phyloP scores from a whole-genome alignment of 35 echinoderm and acorn worm species.

The Holothuria glaberrima region DNA sequence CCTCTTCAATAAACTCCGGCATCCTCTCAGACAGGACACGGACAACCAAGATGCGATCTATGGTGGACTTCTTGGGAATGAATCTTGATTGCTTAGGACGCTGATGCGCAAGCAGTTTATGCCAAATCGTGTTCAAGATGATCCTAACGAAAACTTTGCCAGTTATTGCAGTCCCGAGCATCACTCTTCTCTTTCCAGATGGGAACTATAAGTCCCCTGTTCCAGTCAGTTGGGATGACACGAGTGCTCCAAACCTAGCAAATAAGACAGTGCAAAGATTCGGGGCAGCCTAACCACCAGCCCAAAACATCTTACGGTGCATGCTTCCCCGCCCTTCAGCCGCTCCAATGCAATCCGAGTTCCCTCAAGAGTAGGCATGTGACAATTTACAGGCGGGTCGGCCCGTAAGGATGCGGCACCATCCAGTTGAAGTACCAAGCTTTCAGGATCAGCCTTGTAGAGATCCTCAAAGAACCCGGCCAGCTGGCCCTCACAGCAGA shows the following conservation, averaged over 20 bases:
- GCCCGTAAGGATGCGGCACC: neutral
- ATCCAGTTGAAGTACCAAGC: neutral
- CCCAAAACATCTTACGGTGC: neutral
- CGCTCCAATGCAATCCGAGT: neutral
- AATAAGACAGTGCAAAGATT: neutral
- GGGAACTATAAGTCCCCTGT: neutral
- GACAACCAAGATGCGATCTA: too few species aligned
- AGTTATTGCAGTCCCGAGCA: neutral
- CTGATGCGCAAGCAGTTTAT: too few species aligned
- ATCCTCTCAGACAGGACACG: too few species aligned
- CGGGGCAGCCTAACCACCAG: neutral
- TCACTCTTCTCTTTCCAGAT: conserved; percentile 14
- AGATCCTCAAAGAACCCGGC: neutral
- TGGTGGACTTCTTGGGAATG: too few species aligned
- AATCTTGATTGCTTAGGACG: too few species aligned
- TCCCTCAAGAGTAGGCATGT: neutral
- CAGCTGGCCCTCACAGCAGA: neutral
- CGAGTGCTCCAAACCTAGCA: neutral
- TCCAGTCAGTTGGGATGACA: too few species aligned
- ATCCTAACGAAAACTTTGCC: too few species aligned
- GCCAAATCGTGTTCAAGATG: too few species aligned
- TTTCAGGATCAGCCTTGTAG: neutral
- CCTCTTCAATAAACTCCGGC: too few species aligned
- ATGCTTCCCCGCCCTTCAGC: neutral
- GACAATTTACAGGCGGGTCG: conserved; percentile 8